Evolutionary conservation across 2,797 vertebrate genomes (phyloP).

Genomic region (Phoxinus dragarum): DNA sequence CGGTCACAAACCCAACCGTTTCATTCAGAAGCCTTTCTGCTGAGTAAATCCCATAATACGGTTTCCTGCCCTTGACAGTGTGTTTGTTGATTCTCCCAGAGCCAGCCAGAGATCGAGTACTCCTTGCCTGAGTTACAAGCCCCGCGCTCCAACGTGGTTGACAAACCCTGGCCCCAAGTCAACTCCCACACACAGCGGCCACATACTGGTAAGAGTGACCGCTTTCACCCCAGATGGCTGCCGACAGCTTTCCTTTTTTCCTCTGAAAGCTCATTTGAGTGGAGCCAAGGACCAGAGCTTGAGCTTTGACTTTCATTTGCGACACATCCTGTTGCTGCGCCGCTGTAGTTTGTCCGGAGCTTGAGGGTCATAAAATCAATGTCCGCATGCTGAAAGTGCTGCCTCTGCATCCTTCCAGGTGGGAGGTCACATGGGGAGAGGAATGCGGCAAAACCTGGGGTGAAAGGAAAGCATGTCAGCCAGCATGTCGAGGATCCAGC

Average conservation of each 20-base stretch:
- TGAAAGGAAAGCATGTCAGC: constrained; percentile 77
- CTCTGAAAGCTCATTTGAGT: constrained; percentile 31
- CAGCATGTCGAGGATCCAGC: constrained; percentile 77
- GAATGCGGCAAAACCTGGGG: constrained; percentile 68
- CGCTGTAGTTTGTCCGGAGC: constrained; percentile 31
- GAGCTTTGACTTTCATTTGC: constrained; percentile 26
- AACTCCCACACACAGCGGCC: constrained; percentile 82
- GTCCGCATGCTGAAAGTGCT: constrained; percentile 41
- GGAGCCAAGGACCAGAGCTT: constrained; percentile 4
- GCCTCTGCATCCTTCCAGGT: constrained; percentile 60
- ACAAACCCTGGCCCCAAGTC: constrained; percentile 80
- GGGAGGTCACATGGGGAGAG: constrained; percentile 77
- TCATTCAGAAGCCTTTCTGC: constrained; percentile 46
- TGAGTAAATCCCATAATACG: constrained; percentile 41
- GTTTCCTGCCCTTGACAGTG: constrained; percentile 39
- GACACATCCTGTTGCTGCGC: neutral
- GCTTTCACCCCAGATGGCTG: constrained; percentile 35
- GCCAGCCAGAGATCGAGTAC: constrained; percentile 90
- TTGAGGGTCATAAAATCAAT: constrained; percentile 51
- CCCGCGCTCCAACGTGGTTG: constrained; percentile 79
- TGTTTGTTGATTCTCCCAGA: constrained; percentile 73
- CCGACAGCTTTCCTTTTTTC: constrained; percentile 34
- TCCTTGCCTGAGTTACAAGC: constrained; percentile 81
- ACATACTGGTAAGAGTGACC: constrained; percentile 80
- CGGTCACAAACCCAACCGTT: constrained; percentile 5